Percentiles rank a stretch among this genome's conserved stretches.
phyloP scores from a whole-genome alignment of 2,888 invertebrate genomes.

The Acanthopleura granulata region DNA sequence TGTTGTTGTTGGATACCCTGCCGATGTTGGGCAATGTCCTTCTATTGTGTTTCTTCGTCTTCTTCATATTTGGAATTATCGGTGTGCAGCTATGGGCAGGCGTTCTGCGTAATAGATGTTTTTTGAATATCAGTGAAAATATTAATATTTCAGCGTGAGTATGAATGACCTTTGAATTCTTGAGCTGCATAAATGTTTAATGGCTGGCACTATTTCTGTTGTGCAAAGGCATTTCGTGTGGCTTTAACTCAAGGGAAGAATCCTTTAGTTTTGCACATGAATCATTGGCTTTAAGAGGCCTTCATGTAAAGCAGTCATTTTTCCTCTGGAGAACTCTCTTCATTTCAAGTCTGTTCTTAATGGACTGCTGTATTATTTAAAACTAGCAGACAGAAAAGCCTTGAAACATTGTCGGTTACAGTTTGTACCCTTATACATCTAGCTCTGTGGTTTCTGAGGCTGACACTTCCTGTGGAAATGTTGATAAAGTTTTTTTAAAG shows the following conservation, averaged over 20 bases:
- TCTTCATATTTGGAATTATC: conserved; percentile 99
- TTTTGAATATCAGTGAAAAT: conserved; percentile 81
- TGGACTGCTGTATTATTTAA: neutral
- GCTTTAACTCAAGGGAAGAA: no score
- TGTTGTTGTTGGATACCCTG: conserved; percentile 96
- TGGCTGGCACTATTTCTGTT: no score
- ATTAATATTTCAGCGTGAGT: conserved; percentile 84
- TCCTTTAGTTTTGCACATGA: neutral
- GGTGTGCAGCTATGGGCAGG: conserved; percentile 99
- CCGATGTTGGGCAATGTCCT: conserved; percentile 99
- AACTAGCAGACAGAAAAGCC: neutral
- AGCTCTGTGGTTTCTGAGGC: no score
- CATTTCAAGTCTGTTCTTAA: no score
- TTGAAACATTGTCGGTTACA: neutral
- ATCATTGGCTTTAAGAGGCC: conserved; percentile 6
- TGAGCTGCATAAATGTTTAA: no score
- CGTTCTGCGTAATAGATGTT: conserved; percentile 93
- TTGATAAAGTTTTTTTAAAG: no score
- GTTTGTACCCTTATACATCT: no score
- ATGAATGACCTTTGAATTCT: conserved; percentile 1
- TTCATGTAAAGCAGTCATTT: neutral
- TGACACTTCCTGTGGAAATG: no score
- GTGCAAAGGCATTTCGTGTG: no score
- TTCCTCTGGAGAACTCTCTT: neutral
- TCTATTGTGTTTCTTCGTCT: conserved; percentile 98